Evolutionary conservation across 2,888 invertebrate genomes (phyloP).

Genomic region (Crematogaster levior): DNA sequence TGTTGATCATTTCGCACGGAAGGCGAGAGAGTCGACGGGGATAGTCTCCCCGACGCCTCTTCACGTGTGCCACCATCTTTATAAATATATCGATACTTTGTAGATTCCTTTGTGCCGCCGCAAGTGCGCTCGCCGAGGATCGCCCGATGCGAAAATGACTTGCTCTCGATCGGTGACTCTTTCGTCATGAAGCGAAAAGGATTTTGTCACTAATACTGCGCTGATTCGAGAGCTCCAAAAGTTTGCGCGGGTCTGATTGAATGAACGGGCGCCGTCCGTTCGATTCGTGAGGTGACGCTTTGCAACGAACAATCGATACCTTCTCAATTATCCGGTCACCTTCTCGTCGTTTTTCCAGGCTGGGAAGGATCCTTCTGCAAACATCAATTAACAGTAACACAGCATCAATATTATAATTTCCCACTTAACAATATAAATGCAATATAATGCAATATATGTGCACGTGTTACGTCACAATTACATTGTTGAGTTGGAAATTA

Average conservation of each 20-base stretch:
- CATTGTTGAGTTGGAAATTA: too few relatives aligned
- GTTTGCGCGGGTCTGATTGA: slow-evolving; percentile 16
- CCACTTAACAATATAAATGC: too few relatives aligned
- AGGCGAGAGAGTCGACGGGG: not conserved
- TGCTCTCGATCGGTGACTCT: too few relatives aligned
- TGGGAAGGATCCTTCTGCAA: not conserved
- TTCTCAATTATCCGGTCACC: slow-evolving; percentile 5
- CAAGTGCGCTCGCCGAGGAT: not conserved
- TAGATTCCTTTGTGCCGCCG: not conserved
- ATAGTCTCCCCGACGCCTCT: not conserved
- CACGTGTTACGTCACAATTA: too few relatives aligned
- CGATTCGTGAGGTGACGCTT: slow-evolving; percentile 8
- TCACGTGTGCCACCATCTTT: slow-evolving; percentile 17
- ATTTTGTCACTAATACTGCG: not conserved
- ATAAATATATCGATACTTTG: slow-evolving; percentile 11
- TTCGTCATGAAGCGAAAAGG: not conserved
- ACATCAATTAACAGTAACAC: too few relatives aligned
- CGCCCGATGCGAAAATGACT: not conserved
- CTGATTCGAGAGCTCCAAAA: not conserved
- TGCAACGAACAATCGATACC: slow-evolving; percentile 29
- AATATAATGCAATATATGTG: too few relatives aligned
- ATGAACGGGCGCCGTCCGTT: not conserved
- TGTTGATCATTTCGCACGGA: slow-evolving; percentile 28
- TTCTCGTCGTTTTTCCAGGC: not conserved
- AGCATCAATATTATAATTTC: too few relatives aligned